Evolutionary conservation across 2,797 vertebrate species (phyloP).

Genomic region (Galaxias olidus): DNA sequence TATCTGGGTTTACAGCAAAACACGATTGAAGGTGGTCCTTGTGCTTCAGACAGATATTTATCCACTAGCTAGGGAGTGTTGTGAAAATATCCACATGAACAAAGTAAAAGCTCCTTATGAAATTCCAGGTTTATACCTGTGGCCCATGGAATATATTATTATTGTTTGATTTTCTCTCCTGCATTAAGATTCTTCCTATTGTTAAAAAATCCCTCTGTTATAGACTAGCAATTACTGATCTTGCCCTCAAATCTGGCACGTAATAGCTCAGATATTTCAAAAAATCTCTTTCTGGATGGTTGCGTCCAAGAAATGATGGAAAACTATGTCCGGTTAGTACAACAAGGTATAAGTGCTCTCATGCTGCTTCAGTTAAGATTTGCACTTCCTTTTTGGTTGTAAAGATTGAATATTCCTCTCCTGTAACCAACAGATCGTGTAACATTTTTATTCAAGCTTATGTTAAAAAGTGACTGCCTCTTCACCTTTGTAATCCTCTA

Average conservation of each 20-base stretch:
- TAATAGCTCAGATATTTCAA: neutral
- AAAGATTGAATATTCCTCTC: constrained; percentile 66
- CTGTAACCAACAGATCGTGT: constrained; percentile 67
- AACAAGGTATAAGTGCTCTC: constrained; percentile 27
- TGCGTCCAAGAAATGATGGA: too few species aligned
- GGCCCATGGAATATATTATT: constrained; percentile 8
- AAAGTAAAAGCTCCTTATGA: constrained; percentile 30
- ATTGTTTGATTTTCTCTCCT: constrained; percentile 35
- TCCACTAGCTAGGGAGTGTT: constrained; percentile 21
- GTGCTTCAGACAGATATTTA: neutral
- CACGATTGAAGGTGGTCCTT: neutral
- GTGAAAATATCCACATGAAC: constrained; percentile 32
- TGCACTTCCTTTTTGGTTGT: constrained; percentile 71
- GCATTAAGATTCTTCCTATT: constrained; percentile 11
- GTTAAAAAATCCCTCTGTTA: neutral
- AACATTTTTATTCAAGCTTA: constrained; percentile 75
- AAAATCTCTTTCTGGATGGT: too few species aligned
- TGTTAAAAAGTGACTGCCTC: constrained; percentile 77
- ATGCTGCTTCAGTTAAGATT: constrained; percentile 67
- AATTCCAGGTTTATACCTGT: constrained; percentile 32
- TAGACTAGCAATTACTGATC: neutral
- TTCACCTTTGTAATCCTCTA: constrained; percentile 75
- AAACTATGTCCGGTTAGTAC: neutral
- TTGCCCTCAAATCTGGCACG: neutral
- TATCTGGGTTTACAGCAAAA: constrained; percentile 5